Conservation (phyloP, 2,888 invertebrate species). For the Agrilus cyanescens region DNA sequence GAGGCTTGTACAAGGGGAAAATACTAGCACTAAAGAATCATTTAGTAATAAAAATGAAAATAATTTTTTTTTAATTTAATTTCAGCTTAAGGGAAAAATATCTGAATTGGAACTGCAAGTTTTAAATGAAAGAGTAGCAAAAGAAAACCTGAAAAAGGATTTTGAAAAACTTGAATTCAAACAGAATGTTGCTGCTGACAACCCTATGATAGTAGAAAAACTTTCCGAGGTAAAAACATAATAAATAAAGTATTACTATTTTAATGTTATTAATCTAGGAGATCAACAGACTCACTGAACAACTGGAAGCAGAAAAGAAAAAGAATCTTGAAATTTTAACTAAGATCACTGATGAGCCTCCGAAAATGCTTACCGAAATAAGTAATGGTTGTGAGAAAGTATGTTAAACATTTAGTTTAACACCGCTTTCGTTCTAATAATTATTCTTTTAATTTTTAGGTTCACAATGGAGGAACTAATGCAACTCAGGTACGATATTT, state of each 20-base stretch:
- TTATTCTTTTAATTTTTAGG: neutral
- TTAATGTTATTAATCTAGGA: slow-evolving; percentile 16
- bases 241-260: slow-evolving; percentile 4
- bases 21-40: too few relatives aligned
- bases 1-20: too few relatives aligned
- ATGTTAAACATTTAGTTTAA: slow-evolving; percentile 2
- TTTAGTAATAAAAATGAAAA: too few relatives aligned
- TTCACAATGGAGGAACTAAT: too few relatives aligned
- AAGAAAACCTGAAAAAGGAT: slow-evolving; percentile 15
- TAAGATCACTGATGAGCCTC: neutral
- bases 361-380: slow-evolving; percentile 2
- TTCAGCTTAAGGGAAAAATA: slow-evolving; percentile 19
- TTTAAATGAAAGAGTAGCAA: slow-evolving; percentile 21
- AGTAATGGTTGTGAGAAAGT: slow-evolving; percentile 13
- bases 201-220: slow-evolving; percentile 19
- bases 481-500: too few relatives aligned
- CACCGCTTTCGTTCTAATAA: slow-evolving; percentile 10
- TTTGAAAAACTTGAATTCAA: slow-evolving; percentile 12
- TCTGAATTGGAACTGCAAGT: slow-evolving; percentile 22
- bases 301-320: slow-evolving; percentile 21
- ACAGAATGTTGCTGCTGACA: slow-evolving; percentile 12
- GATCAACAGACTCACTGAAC: slow-evolving; percentile 21
- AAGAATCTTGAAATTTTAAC: slow-evolving; percentile 18
- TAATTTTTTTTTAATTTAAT: slow-evolving; percentile 10
- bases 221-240: slow-evolving; percentile 18